A percentile compares a stretch with the other conserved stretches of the same genome.
Evolutionary conservation across 2,888 invertebrate species (phyloP).

Genomic region (Arrhopalites spinosus): DNA sequence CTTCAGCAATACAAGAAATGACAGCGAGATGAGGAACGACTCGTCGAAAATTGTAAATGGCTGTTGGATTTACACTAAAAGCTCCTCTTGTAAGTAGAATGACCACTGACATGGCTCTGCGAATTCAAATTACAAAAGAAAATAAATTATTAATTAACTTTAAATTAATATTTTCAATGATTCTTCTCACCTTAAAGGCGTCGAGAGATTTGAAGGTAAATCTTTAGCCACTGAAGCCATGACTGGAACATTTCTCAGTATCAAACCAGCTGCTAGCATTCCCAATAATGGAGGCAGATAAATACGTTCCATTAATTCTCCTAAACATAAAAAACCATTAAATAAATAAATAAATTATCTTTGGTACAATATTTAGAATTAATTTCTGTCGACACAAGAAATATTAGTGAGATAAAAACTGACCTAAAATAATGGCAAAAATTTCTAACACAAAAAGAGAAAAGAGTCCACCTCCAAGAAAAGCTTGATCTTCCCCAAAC

Average conservation of each 20-base stretch:
- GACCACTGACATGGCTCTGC: conserved; percentile 50
- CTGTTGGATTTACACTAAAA: conserved; percentile 44
- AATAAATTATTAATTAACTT: not conserved
- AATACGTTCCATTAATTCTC: conserved; percentile 42
- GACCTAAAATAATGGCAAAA: conserved; percentile 45
- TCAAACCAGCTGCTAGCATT: conserved; percentile 49
- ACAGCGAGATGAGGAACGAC: conserved; percentile 46
- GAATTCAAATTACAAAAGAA: conserved; percentile 14
- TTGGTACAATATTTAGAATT: too few relatives aligned
- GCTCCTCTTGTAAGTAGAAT: conserved; percentile 51
- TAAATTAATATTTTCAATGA: not conserved
- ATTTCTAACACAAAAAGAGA: conserved; percentile 46
- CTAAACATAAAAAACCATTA: conserved; percentile 25
- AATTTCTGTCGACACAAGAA: too few relatives aligned
- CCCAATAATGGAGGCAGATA: conserved; percentile 49
- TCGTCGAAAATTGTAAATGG: conserved; percentile 45
- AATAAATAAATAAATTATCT: too few relatives aligned
- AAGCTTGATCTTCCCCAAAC: conserved; percentile 43
- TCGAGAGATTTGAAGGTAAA: conserved; percentile 37
- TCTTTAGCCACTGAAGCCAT: conserved; percentile 45
- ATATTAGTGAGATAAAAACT: not conserved
- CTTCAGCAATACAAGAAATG: conserved; percentile 48
- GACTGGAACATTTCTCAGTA: conserved; percentile 46
- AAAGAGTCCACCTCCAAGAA: conserved; percentile 50
- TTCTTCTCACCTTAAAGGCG: conserved; percentile 41